phyloP scores from a whole-genome alignment of 2,797 vertebrate genomes.

The Sebastes cheni region DNA sequence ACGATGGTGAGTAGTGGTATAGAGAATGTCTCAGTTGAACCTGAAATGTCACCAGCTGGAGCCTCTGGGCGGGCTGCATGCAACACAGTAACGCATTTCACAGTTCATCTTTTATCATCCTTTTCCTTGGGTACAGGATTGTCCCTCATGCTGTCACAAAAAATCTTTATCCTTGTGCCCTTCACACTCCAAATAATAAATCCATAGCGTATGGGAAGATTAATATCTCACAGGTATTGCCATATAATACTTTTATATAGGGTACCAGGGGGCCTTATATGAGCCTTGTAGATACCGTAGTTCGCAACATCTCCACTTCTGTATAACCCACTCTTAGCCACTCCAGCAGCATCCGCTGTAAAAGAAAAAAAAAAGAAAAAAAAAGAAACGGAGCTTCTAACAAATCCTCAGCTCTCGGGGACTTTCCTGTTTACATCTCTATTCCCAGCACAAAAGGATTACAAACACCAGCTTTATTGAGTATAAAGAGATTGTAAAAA shows the following conservation, averaged over 20 bases:
- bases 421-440: conserved; percentile 61
- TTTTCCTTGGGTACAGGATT: conserved; percentile 11
- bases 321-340: conserved; percentile 18
- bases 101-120: conserved; percentile 30
- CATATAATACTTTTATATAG: conserved; percentile 29
- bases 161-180: conserved; percentile 16
- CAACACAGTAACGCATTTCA: conserved; percentile 3
- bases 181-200: conserved; percentile 17
- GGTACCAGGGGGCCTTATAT: conserved; percentile 7
- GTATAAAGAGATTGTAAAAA: conserved; percentile 55
- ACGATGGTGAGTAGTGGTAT: too few species aligned
- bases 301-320: conserved; percentile 2
- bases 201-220: conserved; percentile 28
- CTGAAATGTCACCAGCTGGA: not conserved
- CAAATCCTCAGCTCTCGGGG: conserved; percentile 60
- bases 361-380: not conserved
- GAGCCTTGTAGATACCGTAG: not conserved
- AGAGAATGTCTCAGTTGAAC: not conserved
- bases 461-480: conserved; percentile 56
- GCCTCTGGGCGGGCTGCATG: not conserved
- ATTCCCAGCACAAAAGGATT: conserved; percentile 62
- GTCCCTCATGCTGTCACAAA: conserved; percentile 19
- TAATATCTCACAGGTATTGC: conserved; percentile 29
- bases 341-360: conserved; percentile 5
- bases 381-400: not conserved